Percentiles rank a stretch among this genome's conserved stretches.
Conservation (phyloP, 2,797 vertebrate species). For the Acipenser ruthenus region DNA sequence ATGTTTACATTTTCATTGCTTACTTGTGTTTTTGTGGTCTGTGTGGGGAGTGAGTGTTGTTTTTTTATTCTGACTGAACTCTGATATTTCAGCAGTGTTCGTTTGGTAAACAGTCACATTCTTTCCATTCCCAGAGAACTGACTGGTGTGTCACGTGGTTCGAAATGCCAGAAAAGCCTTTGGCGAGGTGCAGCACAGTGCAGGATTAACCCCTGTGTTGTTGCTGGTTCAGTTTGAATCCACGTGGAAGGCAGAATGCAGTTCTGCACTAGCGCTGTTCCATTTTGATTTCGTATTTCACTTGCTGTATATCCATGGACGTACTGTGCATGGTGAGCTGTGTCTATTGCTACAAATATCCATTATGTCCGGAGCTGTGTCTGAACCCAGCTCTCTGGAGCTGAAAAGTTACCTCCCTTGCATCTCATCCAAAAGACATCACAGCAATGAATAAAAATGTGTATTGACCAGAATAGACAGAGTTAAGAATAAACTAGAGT, state of each 20-base stretch:
- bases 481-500: no score
- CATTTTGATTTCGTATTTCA: slow-evolving; percentile 17
- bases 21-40: neutral
- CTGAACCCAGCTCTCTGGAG: no score
- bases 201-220: neutral
- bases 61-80: slow-evolving; percentile 2
- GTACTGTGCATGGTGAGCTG: no score
- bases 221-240: slow-evolving; percentile 25
- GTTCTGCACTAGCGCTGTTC: slow-evolving; percentile 29
- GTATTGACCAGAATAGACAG: no score
- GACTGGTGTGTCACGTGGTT: slow-evolving; percentile 44
- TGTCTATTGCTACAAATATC: no score
- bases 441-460: no score
- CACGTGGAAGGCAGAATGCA: slow-evolving; percentile 24
- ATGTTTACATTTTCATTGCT: neutral
- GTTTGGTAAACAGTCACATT: slow-evolving; percentile 46
- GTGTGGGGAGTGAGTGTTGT: neutral
- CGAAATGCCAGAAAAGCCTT: slow-evolving; percentile 21
- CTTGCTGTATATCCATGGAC: slow-evolving; percentile 31
- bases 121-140: slow-evolving; percentile 40
- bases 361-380: no score
- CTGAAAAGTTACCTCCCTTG: no score
- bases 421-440: no score
- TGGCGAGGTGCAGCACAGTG: slow-evolving; percentile 14
- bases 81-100: slow-evolving; percentile 21